Base-by-base conservation (phyloP, 2,797 vertebrate species). In the Notamacropus eugenii region DNA sequence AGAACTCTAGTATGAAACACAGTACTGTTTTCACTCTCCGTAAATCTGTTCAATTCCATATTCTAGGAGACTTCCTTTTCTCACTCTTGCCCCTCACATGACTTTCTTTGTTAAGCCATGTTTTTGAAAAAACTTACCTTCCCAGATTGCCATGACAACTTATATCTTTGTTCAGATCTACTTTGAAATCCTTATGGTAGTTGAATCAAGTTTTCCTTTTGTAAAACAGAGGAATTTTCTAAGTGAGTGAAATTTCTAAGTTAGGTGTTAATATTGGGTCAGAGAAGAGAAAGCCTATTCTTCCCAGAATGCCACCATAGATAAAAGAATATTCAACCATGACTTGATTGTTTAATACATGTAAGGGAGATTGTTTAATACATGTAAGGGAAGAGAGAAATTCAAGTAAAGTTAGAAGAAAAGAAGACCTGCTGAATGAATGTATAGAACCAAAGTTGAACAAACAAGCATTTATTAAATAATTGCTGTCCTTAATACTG, bases 141-240 rank as follows among this genome's bases (percentile, higher is more conserved):
- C 57, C 24, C 55, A 92, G 46, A 93, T 50, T 14, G 74, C 27
- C 56, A 92, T 52, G 40, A 19, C 1, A 93, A 58, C 50, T 92
- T 92, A 40, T 59, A 91, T n/a, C 3, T 91, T 14, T 91, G n/a
- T 87, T 93, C 91, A 95, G 31, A 90, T 95, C 95, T 95, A 8
- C 3, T 94, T 95, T 97, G 19, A 90, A 92, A 92, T 90, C 3
- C 5, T 93, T 50, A 40, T 92, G 50, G 82, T 90, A 91, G 40
- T 96, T 94, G 92, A 93, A 40, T 3, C 2, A 16, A 92, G 5
- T 59, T 90, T 52, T 10, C 46, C 34, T 91, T 34, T 87, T 93
- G 22, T 90, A 91, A 50, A 95, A 57, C 92, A 91, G 90, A 87
- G 92, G 1, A 8, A 57, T 92, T 93, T 4, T 34, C 1, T 50